These are phyloP conservation scores for Diaprepes abbreviatus DNA, from an alignment of 2,888 invertebrate genomes.

Conservation along the genomic window DNA sequence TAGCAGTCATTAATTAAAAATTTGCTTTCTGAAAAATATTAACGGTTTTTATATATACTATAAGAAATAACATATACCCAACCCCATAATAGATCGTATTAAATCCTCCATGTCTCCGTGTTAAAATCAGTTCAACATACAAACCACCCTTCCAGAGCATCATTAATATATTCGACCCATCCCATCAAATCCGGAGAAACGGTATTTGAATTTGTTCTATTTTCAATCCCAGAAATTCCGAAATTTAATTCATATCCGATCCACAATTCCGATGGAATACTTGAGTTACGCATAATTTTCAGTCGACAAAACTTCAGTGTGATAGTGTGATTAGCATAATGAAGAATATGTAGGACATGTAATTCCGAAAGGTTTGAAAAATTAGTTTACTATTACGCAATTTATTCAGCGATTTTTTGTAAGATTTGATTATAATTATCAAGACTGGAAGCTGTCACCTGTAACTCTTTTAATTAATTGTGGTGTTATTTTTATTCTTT, in stretches of 20 bases:
- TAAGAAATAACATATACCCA: too few relatives aligned
- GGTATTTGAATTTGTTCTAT: slow-evolving; percentile 6
- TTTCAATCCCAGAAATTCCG: slow-evolving; percentile 7
- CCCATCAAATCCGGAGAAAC: slow-evolving; percentile 11
- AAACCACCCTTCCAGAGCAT: neutral
- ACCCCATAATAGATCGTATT: neutral
- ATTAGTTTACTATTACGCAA: too few relatives aligned
- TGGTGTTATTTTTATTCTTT: too few relatives aligned
- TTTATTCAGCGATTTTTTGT: too few relatives aligned
- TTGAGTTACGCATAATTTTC: neutral
- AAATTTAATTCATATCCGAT: neutral
- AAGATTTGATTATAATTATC: too few relatives aligned
- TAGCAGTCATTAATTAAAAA: too few relatives aligned
- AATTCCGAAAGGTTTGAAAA: too few relatives aligned
- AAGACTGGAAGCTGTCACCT: too few relatives aligned
- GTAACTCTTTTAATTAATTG: too few relatives aligned
- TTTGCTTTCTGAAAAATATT: too few relatives aligned
- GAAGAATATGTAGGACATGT: too few relatives aligned
- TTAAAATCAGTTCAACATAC: neutral
- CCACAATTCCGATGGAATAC: slow-evolving; percentile 1
- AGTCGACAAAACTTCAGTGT: neutral
- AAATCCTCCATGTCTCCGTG: neutral
- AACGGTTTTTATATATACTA: too few relatives aligned
- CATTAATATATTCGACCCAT: neutral
- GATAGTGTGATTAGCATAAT: neutral